A percentile compares a stretch with the other conserved stretches of the same genome.
These are phyloP conservation scores for Pseudopipra pipra DNA, from an alignment of 2,113 vertebrate genomes.

Conservation along the genomic window DNA sequence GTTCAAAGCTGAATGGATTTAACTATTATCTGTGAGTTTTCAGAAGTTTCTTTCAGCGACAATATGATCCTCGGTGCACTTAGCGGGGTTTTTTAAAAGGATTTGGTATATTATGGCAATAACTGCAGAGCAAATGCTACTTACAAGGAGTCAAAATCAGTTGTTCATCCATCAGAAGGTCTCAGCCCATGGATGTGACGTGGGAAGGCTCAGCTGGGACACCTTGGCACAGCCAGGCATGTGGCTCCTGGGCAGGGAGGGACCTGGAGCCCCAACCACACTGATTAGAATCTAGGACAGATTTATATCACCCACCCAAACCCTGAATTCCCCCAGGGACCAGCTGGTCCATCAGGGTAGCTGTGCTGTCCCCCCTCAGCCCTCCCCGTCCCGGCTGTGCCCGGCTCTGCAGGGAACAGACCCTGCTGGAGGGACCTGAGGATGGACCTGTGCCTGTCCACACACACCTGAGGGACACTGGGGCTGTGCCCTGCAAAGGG, in stretches of 20 bases:
- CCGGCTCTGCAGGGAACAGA: background rate
- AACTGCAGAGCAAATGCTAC: background rate
- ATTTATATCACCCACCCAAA: background rate
- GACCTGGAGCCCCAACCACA: background rate
- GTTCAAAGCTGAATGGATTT: constrained; percentile 59
- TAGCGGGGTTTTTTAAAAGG: background rate
- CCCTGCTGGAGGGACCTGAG: accelerated
- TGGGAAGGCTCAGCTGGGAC: background rate
- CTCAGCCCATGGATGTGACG: background rate
- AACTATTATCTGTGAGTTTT: constrained; percentile 41
- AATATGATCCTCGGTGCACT: background rate
- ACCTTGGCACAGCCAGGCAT: background rate
- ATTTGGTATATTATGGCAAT: constrained; percentile 54
- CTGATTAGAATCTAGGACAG: background rate
- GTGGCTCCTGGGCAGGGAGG: background rate
- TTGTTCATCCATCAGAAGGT: constrained; percentile 43
- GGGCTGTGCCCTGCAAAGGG: background rate
- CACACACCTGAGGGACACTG: too few relatives aligned
- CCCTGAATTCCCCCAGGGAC: background rate
- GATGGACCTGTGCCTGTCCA: too few relatives aligned
- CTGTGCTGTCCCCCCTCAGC: accelerated
- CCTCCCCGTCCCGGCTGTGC: background rate
- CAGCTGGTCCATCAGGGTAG: accelerated
- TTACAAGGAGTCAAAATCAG: background rate
- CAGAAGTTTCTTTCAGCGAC: constrained; percentile 17